A percentile compares a stretch with the other conserved stretches of the same genome.
phyloP scores from a whole-genome alignment of 2,888 invertebrate species.

The Bellardia bayeri region DNA sequence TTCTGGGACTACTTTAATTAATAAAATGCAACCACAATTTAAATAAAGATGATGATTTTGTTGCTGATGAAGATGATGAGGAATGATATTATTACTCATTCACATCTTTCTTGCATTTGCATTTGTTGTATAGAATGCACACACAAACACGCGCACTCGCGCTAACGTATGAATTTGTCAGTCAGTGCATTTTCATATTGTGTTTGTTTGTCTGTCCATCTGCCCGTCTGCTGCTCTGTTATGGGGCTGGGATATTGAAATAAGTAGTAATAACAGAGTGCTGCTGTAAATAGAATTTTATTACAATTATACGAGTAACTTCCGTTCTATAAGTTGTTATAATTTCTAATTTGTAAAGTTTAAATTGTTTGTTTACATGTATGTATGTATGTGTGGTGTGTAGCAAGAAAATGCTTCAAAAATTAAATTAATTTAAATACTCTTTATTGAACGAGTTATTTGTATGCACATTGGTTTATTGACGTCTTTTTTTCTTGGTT shows the following conservation, averaged over 20 bases:
- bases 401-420: background rate
- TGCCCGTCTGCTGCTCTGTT: conserved; percentile 7
- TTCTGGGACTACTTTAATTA: conserved; percentile 72
- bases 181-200: conserved; percentile 45
- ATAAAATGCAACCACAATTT: conserved; percentile 73
- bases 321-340: conserved; percentile 66
- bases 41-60: conserved; percentile 68
- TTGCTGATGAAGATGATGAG: conserved; percentile 31
- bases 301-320: conserved; percentile 71
- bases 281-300: conserved; percentile 68
- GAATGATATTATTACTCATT: conserved; percentile 71
- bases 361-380: conserved; percentile 34
- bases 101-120: conserved; percentile 59
- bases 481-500: background rate
- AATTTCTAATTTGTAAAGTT: conserved; percentile 67
- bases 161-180: conserved; percentile 27
- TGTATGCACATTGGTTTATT: background rate
- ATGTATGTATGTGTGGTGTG: background rate
- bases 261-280: conserved; percentile 52
- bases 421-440: conserved; percentile 28
- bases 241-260: conserved; percentile 52
- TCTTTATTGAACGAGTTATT: background rate
- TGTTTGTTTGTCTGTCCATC: background rate
- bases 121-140: conserved; percentile 11
- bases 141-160: background rate